These are phyloP conservation scores for Neoarius graeffei DNA, from an alignment of 2,113 vertebrate species.

Conservation along the genomic window DNA sequence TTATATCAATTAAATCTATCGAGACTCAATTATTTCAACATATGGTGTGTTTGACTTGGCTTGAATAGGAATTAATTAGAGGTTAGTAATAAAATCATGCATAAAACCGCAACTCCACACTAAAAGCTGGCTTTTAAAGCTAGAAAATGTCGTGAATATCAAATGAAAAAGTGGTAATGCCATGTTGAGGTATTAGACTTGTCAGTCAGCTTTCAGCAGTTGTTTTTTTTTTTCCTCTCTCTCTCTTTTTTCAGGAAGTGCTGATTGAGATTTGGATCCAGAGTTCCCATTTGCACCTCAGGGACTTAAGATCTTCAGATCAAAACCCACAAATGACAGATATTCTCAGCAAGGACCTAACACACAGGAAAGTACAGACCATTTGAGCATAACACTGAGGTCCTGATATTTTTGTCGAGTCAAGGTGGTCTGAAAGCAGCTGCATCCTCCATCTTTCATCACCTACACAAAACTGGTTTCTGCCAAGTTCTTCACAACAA, in stretches of 20 bases:
- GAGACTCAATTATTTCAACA: neutral
- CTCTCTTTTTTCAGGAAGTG: constrained; percentile 13
- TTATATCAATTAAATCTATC: neutral
- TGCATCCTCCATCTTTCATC: constrained; percentile 30
- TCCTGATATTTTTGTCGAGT: neutral
- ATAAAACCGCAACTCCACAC: neutral
- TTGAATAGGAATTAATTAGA: neutral
- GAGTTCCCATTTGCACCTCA: constrained; percentile 5
- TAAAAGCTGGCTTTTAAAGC: neutral
- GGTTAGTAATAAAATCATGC: neutral
- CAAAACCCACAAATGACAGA: constrained; percentile 35
- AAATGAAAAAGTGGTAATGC: neutral
- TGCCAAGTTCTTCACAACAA: neutral
- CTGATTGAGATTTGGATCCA: constrained; percentile 45
- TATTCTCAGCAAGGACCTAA: constrained; percentile 8
- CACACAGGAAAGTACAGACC: constrained; percentile 8
- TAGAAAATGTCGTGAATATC: neutral
- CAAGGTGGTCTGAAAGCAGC: constrained; percentile 24
- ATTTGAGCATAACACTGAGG: neutral
- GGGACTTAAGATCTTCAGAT: constrained; percentile 21
- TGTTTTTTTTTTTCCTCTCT: constrained; percentile 23
- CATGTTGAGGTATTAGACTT: constrained; percentile 32
- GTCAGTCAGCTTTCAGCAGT: constrained; percentile 5
- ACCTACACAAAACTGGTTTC: neutral
- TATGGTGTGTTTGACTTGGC: neutral